These are phyloP conservation scores for Chlamydotis undulata DNA, from an alignment of 2,113 vertebrate genomes.

Conservation along the genomic window DNA sequence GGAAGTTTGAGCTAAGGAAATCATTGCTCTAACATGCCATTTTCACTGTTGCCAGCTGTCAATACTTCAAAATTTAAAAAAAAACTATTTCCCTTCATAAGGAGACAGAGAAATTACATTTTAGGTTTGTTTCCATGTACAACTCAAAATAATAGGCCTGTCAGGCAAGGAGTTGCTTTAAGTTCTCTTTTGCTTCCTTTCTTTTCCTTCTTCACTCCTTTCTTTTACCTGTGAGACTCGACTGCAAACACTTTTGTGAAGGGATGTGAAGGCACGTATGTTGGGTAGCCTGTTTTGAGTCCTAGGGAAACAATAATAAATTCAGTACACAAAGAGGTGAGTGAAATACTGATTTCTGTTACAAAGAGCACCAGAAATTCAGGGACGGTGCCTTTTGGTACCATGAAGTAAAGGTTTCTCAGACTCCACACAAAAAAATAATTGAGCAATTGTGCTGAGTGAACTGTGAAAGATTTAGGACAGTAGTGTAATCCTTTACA, in stretches of 20 bases:
- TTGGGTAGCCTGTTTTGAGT: not conserved
- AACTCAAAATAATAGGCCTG: not conserved
- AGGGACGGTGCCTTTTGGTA: not conserved
- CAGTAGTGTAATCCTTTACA: not conserved
- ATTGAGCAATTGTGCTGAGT: not conserved
- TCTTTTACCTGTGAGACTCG: not conserved
- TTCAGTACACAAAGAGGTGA: not conserved
- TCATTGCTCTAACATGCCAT: not conserved
- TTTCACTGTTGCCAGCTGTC: not conserved
- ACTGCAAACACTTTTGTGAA: not conserved
- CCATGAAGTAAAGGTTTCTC: not conserved
- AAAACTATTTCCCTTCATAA: not conserved
- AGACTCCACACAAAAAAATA: not conserved
- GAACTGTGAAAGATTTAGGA: not conserved
- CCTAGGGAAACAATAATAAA: not conserved
- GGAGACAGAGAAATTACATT: constrained; percentile 22
- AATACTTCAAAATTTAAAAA: not conserved
- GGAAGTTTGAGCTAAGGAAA: not conserved
- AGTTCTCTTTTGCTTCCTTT: not conserved
- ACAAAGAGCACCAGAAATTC: not conserved
- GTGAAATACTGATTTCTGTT: not conserved
- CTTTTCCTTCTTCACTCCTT: not conserved
- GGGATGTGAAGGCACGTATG: not conserved
- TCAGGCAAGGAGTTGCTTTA: not conserved
- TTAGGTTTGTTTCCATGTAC: not conserved